A percentile compares a stretch with the other conserved stretches of the same genome.
Evolutionary conservation across 2,113 vertebrate genomes (phyloP).

Genomic region (Eidolon helvum): DNA sequence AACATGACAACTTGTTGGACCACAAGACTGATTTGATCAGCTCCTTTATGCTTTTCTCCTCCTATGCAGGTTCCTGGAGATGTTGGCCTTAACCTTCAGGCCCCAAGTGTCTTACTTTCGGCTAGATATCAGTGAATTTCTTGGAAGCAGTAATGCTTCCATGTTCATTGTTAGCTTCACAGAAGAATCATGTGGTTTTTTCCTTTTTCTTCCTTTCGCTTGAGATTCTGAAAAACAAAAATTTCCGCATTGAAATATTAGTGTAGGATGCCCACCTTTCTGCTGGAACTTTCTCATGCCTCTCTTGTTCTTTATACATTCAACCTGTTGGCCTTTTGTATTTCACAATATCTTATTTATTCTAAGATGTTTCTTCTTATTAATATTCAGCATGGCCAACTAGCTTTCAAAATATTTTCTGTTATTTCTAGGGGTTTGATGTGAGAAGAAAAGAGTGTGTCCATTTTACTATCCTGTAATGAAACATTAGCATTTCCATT

Average conservation of each 20-base stretch:
- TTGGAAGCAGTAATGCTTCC: neutral
- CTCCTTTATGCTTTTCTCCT: neutral
- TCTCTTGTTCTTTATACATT: neutral
- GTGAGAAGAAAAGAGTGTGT: neutral
- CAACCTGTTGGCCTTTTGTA: neutral
- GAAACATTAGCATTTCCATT: neutral
- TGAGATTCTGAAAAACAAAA: neutral
- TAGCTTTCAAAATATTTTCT: neutral
- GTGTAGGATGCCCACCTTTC: neutral
- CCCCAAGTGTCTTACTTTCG: neutral
- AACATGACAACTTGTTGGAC: neutral
- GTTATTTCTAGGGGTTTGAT: neutral
- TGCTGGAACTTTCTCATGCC: neutral
- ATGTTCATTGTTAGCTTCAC: neutral
- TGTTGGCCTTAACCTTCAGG: neutral
- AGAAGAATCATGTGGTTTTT: neutral
- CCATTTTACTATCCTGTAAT: neutral
- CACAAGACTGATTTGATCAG: neutral
- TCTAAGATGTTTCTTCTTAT: neutral
- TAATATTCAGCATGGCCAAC: neutral
- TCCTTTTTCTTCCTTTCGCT: neutral
- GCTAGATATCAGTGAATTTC: neutral
- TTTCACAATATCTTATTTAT: neutral
- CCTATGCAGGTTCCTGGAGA: neutral
- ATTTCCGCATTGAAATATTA: neutral